Conservation (phyloP, 92 coral and sea anemone genomes). For the Paramuricea clavata region DNA sequence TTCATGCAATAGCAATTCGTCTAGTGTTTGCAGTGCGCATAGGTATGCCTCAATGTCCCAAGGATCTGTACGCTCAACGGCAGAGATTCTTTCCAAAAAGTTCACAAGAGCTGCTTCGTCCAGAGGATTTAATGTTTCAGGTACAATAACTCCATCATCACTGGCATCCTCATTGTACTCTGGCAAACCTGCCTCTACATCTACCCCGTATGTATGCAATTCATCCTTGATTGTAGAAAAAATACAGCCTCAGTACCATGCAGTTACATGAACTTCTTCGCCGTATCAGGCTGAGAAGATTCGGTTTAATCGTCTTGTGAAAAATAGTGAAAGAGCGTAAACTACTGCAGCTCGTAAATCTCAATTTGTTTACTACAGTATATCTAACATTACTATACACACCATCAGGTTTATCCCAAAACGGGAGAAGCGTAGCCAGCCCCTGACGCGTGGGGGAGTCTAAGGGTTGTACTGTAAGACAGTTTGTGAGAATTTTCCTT, state of each 20-base stretch:
- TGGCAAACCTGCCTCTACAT: not conserved
- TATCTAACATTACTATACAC: no score
- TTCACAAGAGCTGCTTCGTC: not conserved
- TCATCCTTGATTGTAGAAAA: slow-evolving; percentile 14
- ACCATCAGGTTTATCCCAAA: no score
- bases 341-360: not conserved
- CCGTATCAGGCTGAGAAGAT: no score
- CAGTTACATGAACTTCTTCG: no score
- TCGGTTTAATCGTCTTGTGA: no score
- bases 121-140: slow-evolving; percentile 13
- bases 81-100: slow-evolving; percentile 14
- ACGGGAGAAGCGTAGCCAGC: no score
- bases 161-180: not conserved
- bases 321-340: no score
- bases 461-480: no score
- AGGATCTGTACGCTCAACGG: not conserved
- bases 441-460: no score
- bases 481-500: no score
- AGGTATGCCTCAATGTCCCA: slow-evolving; percentile 66
- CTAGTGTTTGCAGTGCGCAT: slow-evolving; percentile 36
- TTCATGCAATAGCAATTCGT: not conserved
- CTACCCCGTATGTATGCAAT: slow-evolving; percentile 15
- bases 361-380: no score
- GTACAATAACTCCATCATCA: not conserved
- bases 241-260: not conserved